These are phyloP conservation scores for Heliopora coerulea DNA, from an alignment of 92 coral and sea anemone species.

Conservation along the genomic window DNA sequence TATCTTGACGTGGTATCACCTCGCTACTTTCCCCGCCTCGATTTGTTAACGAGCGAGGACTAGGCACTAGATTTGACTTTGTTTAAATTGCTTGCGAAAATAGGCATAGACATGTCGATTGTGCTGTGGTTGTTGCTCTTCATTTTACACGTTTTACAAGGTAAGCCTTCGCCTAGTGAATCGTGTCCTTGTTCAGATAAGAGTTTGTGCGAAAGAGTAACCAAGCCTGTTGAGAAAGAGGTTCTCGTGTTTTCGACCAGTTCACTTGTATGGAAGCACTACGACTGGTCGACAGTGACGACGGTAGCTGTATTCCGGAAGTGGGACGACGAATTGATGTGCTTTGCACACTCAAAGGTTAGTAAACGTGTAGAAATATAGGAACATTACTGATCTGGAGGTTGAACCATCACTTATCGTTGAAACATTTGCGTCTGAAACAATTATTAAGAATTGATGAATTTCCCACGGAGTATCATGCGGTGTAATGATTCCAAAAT, in stretches of 20 bases:
- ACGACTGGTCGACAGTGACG: slow-evolving; percentile 84
- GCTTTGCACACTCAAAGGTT: slow-evolving; percentile 89
- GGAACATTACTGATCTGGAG: no score
- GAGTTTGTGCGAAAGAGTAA: slow-evolving; percentile 70
- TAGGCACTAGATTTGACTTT: not conserved
- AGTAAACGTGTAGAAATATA: no score
- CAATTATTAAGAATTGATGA: no score
- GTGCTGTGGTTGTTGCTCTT: not conserved
- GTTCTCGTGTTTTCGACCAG: slow-evolving; percentile 82
- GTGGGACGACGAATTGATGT: slow-evolving; percentile 93
- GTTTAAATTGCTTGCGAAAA: not conserved
- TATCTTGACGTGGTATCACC: no score
- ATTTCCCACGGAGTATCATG: no score
- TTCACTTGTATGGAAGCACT: slow-evolving; percentile 75
- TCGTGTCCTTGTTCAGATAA: slow-evolving; percentile 78
- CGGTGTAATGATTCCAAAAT: no score
- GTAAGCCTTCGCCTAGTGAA: not conserved
- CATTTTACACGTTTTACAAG: not conserved
- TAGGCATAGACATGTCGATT: not conserved
- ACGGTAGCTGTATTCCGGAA: slow-evolving; percentile 87
- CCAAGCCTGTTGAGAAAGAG: slow-evolving; percentile 79
- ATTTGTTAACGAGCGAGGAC: no score
- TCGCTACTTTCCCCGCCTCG: no score
- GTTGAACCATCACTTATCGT: no score
- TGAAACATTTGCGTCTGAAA: no score